These are phyloP conservation scores for Phaedon cochleariae DNA, from an alignment of 2,888 invertebrate species.

Conservation along the genomic window DNA sequence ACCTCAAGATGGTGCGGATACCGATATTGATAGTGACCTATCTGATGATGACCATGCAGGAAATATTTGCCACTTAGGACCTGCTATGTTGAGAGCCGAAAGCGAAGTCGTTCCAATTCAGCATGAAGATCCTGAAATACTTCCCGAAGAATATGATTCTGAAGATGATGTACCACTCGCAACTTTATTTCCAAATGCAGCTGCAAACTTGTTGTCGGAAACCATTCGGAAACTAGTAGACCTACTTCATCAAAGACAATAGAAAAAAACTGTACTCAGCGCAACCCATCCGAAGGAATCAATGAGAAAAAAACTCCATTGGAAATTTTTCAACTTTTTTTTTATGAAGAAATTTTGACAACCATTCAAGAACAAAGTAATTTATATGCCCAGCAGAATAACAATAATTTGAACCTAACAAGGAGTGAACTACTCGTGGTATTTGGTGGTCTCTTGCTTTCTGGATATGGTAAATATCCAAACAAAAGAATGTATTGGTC, in stretches of 20 bases:
- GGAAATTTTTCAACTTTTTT: conserved; percentile 25
- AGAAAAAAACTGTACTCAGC: background rate
- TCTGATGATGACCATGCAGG: conserved; percentile 26
- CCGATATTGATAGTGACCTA: conserved; percentile 22
- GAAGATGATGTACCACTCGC: conserved; percentile 9
- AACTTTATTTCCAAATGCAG: conserved; percentile 12
- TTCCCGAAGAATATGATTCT: background rate
- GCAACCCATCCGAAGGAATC: conserved; percentile 5
- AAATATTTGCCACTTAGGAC: conserved; percentile 15
- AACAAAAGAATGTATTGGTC: conserved; percentile 36
- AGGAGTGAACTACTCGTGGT: conserved; percentile 28
- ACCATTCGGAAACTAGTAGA: background rate
- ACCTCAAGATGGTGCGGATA: conserved; percentile 19
- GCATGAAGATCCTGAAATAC: background rate
- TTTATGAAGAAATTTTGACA: conserved; percentile 17
- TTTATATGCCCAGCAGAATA: conserved; percentile 31
- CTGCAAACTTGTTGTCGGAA: background rate
- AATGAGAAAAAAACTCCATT: background rate
- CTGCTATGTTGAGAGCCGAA: conserved; percentile 15
- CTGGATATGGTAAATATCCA: conserved; percentile 36
- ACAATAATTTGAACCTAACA: conserved; percentile 24
- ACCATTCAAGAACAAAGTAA: conserved; percentile 24
- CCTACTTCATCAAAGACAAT: conserved; percentile 8
- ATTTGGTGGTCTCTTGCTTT: conserved; percentile 31
- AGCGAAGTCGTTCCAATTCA: conserved; percentile 7